Conservation (phyloP, 2,888 invertebrate genomes). For the Orthonychiurus folsomi region DNA sequence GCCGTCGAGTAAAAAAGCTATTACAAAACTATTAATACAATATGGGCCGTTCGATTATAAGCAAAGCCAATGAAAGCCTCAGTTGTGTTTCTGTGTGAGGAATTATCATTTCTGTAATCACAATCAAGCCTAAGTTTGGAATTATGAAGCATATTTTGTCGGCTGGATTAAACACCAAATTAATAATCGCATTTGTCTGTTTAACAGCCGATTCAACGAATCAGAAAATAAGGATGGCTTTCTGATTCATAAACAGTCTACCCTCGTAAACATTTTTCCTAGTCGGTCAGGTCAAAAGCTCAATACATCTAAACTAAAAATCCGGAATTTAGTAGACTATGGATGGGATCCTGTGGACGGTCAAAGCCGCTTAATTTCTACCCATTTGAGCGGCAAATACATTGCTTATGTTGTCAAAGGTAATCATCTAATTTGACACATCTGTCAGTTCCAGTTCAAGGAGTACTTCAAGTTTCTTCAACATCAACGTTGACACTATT, state of each 20-base stretch:
- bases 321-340: slow-evolving; percentile 47
- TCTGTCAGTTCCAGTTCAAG: too few species aligned
- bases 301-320: slow-evolving; percentile 19
- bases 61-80: too few species aligned
- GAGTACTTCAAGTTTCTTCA: background rate
- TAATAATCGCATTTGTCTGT: too few species aligned
- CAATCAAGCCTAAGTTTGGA: too few species aligned
- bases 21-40: too few species aligned
- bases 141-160: too few species aligned
- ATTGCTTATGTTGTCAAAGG: slow-evolving; percentile 87
- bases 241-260: slow-evolving; percentile 28
- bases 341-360: slow-evolving; percentile 82
- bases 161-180: too few species aligned
- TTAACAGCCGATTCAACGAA: slow-evolving; percentile 33
- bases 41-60: too few species aligned
- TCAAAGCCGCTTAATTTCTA: slow-evolving; percentile 75
- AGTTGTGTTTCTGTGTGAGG: too few species aligned
- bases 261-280: slow-evolving; percentile 24
- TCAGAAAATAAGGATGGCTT: slow-evolving; percentile 35
- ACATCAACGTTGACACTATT: background rate
- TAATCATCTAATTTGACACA: slow-evolving; percentile 48
- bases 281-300: slow-evolving; percentile 18
- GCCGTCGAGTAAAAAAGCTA: too few species aligned
- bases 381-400: slow-evolving; percentile 74
- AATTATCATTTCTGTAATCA: too few species aligned